Evolutionary conservation across 2,888 invertebrate species (phyloP), one percentile per base, ranked within the genome.

Genomic region (Sthenelais limicola): DNA sequence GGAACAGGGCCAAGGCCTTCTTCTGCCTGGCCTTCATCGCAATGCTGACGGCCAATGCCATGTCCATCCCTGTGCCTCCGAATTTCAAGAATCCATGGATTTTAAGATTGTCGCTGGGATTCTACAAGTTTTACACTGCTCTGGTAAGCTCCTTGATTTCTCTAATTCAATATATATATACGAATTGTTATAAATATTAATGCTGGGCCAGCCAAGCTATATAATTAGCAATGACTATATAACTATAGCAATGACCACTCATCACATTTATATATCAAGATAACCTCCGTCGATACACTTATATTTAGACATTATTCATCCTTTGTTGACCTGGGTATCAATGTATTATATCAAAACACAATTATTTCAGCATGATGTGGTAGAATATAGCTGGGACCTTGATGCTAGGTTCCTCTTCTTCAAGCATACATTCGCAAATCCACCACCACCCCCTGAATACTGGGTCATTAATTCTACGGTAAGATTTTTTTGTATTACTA

Each of bases 81-180:
- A 62, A 62, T 43, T 62, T 62, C 38, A 35, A 24, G 15, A 62
- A 62, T 28, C 62, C 62, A 24, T 62, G 62, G 62, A 1, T 62
- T 3, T 28, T 62, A 26, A 15, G 38, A 4, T 9, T 62, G 12
- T 62, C 62, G 15, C 38, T 62, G 2, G 35, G 26, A 15, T 38
- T 62, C 24, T 62, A 38, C 24, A 62, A 62, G 12, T 24, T 62
- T 12, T 62, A 62, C 26, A 35, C 38, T 1, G n/a, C 21, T 1
- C 7, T 62, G 38, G 62, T 62, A 3, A 62, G 62, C n/a, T n/a
- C n/a, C n/a, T n/a, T n/a, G n/a, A n/a, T n/a, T n/a, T n/a, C n/a
- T n/a, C n/a, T n/a, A n/a, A n/a, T n/a, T n/a, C n/a, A n/a, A n/a
- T n/a, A n/a, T n/a, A n/a, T n/a, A n/a, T n/a, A n/a, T n/a, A n/a